Evolutionary conservation across 2,888 invertebrate genomes (phyloP).

Genomic region (Helleia helle): DNA sequence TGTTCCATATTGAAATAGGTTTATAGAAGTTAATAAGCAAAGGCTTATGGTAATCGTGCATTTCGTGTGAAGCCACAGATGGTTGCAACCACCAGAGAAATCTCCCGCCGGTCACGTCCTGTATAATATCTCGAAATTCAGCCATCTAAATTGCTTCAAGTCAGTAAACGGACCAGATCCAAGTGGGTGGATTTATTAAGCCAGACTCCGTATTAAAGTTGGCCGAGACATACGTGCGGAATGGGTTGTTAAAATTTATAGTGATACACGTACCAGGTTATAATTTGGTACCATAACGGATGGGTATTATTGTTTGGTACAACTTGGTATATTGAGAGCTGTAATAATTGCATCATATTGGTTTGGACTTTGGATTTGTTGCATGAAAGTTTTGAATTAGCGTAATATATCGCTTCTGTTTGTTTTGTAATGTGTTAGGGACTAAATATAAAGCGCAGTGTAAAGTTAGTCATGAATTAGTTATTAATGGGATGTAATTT

Average conservation of each 20-base stretch:
- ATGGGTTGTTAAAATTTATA: constrained; percentile 10
- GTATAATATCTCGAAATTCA: constrained; percentile 46
- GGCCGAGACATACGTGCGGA: constrained; percentile 17
- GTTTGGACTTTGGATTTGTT: neutral
- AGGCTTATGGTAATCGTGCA: neutral
- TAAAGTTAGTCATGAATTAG: too few relatives aligned
- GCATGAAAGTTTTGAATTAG: neutral
- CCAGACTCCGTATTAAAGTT: constrained; percentile 24
- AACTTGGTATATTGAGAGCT: neutral
- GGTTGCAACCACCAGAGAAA: constrained; percentile 28
- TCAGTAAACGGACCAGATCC: constrained; percentile 43
- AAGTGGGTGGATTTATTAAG: constrained; percentile 40
- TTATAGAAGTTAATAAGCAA: neutral
- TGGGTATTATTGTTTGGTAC: neutral
- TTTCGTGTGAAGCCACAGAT: constrained; percentile 31
- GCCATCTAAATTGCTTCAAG: constrained; percentile 44
- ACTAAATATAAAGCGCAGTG: too few relatives aligned
- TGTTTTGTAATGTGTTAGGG: too few relatives aligned
- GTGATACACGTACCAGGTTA: constrained; percentile 8
- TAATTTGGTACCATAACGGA: neutral
- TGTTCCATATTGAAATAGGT: neutral
- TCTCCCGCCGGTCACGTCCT: constrained; percentile 46
- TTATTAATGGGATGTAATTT: too few relatives aligned
- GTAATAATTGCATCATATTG: neutral
- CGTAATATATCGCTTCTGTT: neutral